Evolutionary conservation across 2,888 invertebrate species (phyloP).

Genomic region (Colostygia pectinataria): DNA sequence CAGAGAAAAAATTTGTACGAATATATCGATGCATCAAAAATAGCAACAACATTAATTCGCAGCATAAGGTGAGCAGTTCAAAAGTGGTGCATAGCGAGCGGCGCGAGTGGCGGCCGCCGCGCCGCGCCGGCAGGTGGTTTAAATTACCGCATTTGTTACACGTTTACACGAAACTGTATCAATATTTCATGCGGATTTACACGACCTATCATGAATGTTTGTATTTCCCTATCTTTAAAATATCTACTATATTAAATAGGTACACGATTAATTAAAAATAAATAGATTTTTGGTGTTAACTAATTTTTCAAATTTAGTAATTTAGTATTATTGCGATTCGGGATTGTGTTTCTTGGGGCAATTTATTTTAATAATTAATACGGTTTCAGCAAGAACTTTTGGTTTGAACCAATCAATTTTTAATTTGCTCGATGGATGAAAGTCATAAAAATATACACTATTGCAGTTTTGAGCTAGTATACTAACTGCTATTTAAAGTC

Average conservation of each 20-base stretch:
- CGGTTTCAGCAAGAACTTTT: no score
- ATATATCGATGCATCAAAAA: constrained; percentile 41
- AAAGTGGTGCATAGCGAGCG: constrained; percentile 70
- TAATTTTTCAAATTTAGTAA: no score
- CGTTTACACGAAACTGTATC: constrained; percentile 83
- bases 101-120: constrained; percentile 49
- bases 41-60: constrained; percentile 50
- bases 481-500: no score
- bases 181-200: constrained; percentile 83
- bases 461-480: neutral
- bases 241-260: no score
- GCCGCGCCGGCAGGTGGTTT: constrained; percentile 69
- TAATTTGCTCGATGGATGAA: no score
- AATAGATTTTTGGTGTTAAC: no score
- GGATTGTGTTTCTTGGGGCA: no score
- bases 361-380: no score
- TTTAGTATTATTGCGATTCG: no score
- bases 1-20: neutral
- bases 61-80: constrained; percentile 66
- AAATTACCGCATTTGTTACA: constrained; percentile 83
- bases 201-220: constrained; percentile 73
- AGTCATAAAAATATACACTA: neutral
- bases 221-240: constrained; percentile 73
- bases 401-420: no score
- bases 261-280: no score